These are phyloP conservation scores for Cirrhinus mrigala DNA, from an alignment of 2,797 vertebrate species.

Conservation along the genomic window DNA sequence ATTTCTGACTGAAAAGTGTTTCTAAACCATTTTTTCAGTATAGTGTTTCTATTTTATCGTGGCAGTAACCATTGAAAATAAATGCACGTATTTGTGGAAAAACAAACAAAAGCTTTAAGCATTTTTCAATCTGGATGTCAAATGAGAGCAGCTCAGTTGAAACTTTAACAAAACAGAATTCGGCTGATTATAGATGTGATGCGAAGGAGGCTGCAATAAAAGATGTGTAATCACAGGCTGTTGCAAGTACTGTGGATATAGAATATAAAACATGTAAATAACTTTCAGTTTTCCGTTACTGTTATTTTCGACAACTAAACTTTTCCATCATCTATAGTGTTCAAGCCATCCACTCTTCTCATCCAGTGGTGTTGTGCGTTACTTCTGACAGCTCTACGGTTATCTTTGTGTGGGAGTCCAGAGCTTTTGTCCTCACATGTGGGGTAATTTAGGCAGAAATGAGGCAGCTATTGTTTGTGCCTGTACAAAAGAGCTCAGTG, in stretches of 20 bases:
- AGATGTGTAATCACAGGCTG: background rate
- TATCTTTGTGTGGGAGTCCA: conserved; percentile 42
- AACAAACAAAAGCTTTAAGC: background rate
- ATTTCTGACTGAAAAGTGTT: background rate
- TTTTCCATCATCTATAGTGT: background rate
- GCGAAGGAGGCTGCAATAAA: background rate
- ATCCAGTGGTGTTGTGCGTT: background rate
- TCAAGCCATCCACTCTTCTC: background rate
- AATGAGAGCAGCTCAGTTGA: background rate
- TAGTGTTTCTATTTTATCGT: background rate
- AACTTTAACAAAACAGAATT: conserved; percentile 16
- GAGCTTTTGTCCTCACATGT: conserved; percentile 29
- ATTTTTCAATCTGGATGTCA: background rate
- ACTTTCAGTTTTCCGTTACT: background rate
- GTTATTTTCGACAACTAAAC: background rate
- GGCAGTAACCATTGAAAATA: background rate
- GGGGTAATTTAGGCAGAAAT: conserved; percentile 47
- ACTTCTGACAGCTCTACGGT: conserved; percentile 13
- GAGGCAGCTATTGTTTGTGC: conserved; percentile 56
- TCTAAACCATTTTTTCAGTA: background rate
- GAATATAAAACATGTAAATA: conserved; percentile 1
- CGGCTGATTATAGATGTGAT: background rate
- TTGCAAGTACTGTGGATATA: background rate
- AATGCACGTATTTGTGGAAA: background rate
- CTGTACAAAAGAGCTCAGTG: conserved; percentile 51